Percentiles rank a stretch among this genome's conserved stretches.
These are phyloP conservation scores for Sarcophaga caerulescens DNA, from an alignment of 2,888 invertebrate genomes.

Conservation along the genomic window DNA sequence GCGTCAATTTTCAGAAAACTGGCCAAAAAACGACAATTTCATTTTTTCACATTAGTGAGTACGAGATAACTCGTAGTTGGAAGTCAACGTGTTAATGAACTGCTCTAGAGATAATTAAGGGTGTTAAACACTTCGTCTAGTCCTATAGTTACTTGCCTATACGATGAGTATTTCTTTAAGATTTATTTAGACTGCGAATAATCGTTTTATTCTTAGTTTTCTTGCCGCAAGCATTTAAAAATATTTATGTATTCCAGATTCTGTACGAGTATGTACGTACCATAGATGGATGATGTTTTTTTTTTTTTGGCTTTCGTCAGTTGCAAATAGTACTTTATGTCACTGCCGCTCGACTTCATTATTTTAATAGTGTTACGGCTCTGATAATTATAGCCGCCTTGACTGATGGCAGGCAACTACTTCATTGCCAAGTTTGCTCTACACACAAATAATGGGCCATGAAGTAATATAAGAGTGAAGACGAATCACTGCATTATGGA, in stretches of 20 bases:
- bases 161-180: too few species aligned
- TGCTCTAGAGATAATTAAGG: too few species aligned
- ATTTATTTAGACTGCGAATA: neutral
- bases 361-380: slow-evolving; percentile 70
- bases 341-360: slow-evolving; percentile 46
- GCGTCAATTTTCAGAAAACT: too few species aligned
- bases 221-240: slow-evolving; percentile 4
- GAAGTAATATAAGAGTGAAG: slow-evolving; percentile 53
- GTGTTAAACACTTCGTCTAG: too few species aligned
- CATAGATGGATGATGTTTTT: neutral
- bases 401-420: slow-evolving; percentile 71
- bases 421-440: slow-evolving; percentile 70
- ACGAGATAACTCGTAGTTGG: too few species aligned
- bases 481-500: neutral
- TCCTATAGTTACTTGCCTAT: too few species aligned
- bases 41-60: too few species aligned
- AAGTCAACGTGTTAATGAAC: too few species aligned
- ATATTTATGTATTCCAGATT: slow-evolving; percentile 4
- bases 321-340: slow-evolving; percentile 28
- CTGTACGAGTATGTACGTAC: too few species aligned
- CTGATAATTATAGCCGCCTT: slow-evolving; percentile 76
- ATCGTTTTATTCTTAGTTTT: neutral
- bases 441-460: slow-evolving; percentile 76
- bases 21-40: too few species aligned
- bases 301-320: neutral